Conservation (phyloP, 1,140 invertebrate species). For the Heliconius melpomene region DNA sequence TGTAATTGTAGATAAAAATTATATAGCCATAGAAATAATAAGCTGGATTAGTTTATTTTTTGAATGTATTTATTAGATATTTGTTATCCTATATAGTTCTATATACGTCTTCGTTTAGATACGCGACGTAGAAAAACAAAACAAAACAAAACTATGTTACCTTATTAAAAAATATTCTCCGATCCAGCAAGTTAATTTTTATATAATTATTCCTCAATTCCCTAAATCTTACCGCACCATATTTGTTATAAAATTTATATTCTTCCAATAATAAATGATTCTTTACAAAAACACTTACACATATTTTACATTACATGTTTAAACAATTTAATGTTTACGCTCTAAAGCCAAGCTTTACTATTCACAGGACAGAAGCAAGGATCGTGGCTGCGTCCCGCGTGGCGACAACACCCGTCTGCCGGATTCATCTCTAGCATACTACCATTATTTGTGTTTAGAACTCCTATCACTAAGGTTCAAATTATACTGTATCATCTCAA, state of each 20-base stretch:
- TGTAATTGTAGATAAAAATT: neutral
- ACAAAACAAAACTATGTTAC: neutral
- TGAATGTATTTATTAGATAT: neutral
- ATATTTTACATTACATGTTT: no score
- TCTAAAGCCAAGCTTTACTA: constrained; percentile 2
- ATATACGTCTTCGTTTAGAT: neutral
- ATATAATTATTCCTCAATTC: neutral
- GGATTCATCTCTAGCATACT: constrained; percentile 49
- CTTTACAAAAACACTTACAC: neutral
- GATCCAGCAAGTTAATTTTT: neutral
- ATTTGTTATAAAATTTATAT: neutral
- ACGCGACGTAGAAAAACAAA: neutral
- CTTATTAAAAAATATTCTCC: neutral
- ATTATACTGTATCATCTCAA: constrained; percentile 50
- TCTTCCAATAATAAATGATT: neutral
- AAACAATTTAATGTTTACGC: neutral
- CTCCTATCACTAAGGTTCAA: constrained; percentile 53
- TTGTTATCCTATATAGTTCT: neutral
- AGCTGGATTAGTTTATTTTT: neutral
- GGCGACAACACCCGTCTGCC: constrained; percentile 51
- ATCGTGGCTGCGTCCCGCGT: constrained; percentile 63
- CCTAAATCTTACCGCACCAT: neutral
- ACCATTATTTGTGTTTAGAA: constrained; percentile 51
- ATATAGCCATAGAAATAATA: neutral
- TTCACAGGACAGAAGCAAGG: constrained; percentile 66